Evolutionary conservation across 2,113 vertebrate genomes (phyloP), one percentile per base, ranked within the genome.

Genomic region (Microtus ochrogaster): DNA sequence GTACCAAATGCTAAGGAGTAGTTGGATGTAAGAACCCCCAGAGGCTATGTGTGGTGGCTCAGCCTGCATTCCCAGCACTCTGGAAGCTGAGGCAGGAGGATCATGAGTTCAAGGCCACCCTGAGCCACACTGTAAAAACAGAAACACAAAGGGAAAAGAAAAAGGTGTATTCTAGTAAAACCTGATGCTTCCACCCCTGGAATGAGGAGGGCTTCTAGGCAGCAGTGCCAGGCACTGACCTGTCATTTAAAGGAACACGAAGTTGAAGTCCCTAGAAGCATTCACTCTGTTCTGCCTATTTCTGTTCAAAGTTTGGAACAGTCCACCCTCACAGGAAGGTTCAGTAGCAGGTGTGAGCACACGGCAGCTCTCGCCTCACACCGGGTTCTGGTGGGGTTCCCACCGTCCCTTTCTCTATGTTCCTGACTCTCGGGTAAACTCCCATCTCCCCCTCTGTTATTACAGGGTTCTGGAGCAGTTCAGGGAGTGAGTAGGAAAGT

Each of bases 361-460:
- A 55, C 4, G 55, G 0, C 55, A 10, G 4, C 24, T 55, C 22
- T 39, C 14, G 8, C 33, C n/a, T 49, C 28, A 30, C 0, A 1
- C 26, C 7, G 58, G 24, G 17, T 12, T 7, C 72, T 33, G 22
- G 24, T 7, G 58, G 13, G 26, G 9, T 41, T 66, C 6, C 44
- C 65, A 5, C 1, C 49, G 28, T 73, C 47, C 36, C 76, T 68
- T 49, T 86, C 63, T 24, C 17, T 68, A 8, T 41, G 81, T 41
- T 47, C 21, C 17, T 36, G 65, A 49, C 19, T 7, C 16, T 33
- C 12, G 8, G 28, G 11, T 68, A 68, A 68, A 17, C 17, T 66
- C 9, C 33, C 41, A 22, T 49, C 30, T 36, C 63, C 10, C 10
- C 19, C 30, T 66, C 41, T 68, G 83, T 41, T 39, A 24, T 49